Evolutionary conservation across 2,888 invertebrate genomes (phyloP).

Genomic region (Meandrusa payeni): DNA sequence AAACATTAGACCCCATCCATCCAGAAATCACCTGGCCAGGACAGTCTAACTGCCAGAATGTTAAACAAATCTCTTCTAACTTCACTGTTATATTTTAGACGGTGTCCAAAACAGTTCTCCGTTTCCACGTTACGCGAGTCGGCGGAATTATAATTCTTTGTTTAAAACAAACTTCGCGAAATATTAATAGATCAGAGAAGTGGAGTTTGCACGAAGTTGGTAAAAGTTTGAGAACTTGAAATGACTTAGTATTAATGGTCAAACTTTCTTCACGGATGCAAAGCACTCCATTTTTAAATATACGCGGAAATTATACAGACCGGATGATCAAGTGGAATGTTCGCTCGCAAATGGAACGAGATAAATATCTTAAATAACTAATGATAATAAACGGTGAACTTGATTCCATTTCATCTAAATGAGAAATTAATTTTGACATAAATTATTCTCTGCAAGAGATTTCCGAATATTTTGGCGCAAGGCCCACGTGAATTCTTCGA

Average conservation of each 20-base stretch:
- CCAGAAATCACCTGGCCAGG: too few relatives aligned
- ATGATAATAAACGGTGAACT: too few relatives aligned
- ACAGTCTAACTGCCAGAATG: too few relatives aligned
- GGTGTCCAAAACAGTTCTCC: not conserved
- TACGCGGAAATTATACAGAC: not conserved
- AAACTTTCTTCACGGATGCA: conserved; percentile 10
- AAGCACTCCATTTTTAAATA: conserved; percentile 3
- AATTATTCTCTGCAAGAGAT: too few relatives aligned
- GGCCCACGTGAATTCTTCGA: too few relatives aligned
- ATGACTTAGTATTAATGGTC: conserved; percentile 18
- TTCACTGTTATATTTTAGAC: not conserved
- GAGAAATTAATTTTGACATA: too few relatives aligned
- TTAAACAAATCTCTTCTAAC: not conserved
- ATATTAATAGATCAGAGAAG: conserved; percentile 19
- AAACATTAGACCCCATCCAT: too few relatives aligned
- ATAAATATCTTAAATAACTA: too few relatives aligned
- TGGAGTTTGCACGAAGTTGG: not conserved
- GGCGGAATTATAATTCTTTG: conserved; percentile 9
- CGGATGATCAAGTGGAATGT: too few relatives aligned
- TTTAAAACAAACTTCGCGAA: conserved; percentile 21
- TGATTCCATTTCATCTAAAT: too few relatives aligned
- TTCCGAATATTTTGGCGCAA: too few relatives aligned
- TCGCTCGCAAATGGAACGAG: too few relatives aligned
- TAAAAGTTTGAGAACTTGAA: conserved; percentile 16
- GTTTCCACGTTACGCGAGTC: not conserved